Evolutionary conservation across 2,113 vertebrate genomes (phyloP), one percentile per base, ranked within the genome.

Genomic region (Microcebus lehilahytsara): DNA sequence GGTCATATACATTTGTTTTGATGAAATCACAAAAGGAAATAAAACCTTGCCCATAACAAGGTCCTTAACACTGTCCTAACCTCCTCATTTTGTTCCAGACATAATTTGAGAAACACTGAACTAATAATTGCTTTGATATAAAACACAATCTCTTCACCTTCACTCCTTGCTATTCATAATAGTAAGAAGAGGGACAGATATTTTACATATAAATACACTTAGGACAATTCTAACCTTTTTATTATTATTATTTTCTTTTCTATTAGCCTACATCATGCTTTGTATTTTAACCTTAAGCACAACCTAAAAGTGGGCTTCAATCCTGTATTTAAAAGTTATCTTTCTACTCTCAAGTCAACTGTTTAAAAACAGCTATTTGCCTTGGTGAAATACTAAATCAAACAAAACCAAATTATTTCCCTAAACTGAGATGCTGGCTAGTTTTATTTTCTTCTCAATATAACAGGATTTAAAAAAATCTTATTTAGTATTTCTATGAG

Each of bases 1-100:
- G 30, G 81, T 6, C 2, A 89, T 93, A 90, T 58, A 86, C 71
- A 32, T 62, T 13, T 5, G 37, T 13, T 89, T 96, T 94, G n/a
- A 92, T 81, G 42, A 93, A 85, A 81, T 60, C 60, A 93, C 22
- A 75, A 85, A 79, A 91, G 62, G 66, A 86, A 93, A 89, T 25
- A 84, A 83, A 95, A 34, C 34, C 30, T 80, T 9, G 64, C 8
- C 42, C 12, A 78, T 53, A 53, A 53, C 51, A 53, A 53, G 14
- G 14, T 53, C 14, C 53, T 53, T 53, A 53, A 22, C 23, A 95
- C 7, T 89, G 46, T 74, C 22, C 34, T 69, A 78, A 58, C 56
- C 60, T 88, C 42, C 40, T 60, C n/a, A 64, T 72, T 86, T 51
- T 87, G 30, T 16, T 58, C 9, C 32, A 78, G 62, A 53, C 0